Evolutionary conservation across 35 echinoderm and acorn worm species (phyloP).

Genomic region (Holothuria glaberrima): DNA sequence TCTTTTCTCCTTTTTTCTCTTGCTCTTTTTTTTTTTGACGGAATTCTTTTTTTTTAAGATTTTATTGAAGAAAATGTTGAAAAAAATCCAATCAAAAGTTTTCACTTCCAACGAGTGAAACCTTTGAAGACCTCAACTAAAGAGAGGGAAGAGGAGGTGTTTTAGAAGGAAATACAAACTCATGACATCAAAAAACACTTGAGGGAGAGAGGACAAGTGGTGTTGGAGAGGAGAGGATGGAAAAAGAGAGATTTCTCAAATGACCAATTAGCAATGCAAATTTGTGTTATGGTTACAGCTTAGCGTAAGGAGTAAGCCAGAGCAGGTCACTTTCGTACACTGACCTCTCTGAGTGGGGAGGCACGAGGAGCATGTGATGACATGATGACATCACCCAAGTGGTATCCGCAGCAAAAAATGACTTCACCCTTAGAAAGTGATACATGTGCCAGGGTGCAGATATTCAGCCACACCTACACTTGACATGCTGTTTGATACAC

Average conservation of each 20-base stretch:
- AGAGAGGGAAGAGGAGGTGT: conserved; percentile 43
- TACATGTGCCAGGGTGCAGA: neutral
- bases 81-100: conserved; percentile 57
- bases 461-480: no score
- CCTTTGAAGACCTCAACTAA: conserved; percentile 50
- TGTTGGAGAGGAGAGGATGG: conserved; percentile 32
- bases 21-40: neutral
- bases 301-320: conserved; percentile 39
- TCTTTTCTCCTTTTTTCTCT: neutral
- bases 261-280: conserved; percentile 55
- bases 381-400: conserved; percentile 28
- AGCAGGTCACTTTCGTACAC: conserved; percentile 52
- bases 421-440: conserved; percentile 16
- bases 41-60: no score
- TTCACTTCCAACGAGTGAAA: conserved; percentile 30
- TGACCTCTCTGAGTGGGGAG: conserved; percentile 30
- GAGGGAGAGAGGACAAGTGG: conserved; percentile 49
- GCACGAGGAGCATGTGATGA: conserved; percentile 1
- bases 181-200: conserved; percentile 48
- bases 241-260: conserved; percentile 47
- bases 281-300: conserved; percentile 55
- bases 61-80: conserved; percentile 20
- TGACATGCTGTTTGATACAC: no score
- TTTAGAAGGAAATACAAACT: conserved; percentile 49
- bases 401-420: conserved; percentile 3